Conservation (phyloP, 2,797 vertebrate species). For the Coregonus ussuriensis region DNA sequence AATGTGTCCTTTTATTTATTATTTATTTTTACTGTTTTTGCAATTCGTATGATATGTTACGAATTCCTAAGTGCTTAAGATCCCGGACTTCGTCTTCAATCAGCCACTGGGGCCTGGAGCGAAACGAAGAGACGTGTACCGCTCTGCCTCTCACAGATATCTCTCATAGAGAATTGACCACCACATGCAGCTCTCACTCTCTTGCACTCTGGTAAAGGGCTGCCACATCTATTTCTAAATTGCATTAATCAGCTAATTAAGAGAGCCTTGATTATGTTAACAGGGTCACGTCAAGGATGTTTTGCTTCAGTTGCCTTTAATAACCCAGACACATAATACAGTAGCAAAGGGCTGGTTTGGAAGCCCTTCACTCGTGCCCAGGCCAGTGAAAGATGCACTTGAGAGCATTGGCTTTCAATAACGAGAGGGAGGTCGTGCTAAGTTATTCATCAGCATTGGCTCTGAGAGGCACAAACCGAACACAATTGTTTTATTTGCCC, state of each 20-base stretch:
- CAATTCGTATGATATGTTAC: too few species aligned
- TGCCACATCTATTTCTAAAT: constrained; percentile 44
- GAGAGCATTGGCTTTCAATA: constrained; percentile 60
- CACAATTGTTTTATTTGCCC: constrained; percentile 47
- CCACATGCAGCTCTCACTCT: neutral
- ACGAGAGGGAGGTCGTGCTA: constrained; percentile 51
- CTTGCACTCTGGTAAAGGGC: constrained; percentile 23
- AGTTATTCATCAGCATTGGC: constrained; percentile 65
- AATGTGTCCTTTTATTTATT: too few species aligned
- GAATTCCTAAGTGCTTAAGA: too few species aligned
- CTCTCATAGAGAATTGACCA: neutral
- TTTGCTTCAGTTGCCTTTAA: constrained; percentile 51
- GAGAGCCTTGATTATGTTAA: constrained; percentile 46
- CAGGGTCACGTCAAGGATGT: constrained; percentile 52
- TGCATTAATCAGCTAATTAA: constrained; percentile 58
- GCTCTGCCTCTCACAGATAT: neutral
- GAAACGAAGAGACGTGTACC: neutral
- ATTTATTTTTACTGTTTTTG: too few species aligned
- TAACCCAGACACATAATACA: constrained; percentile 55
- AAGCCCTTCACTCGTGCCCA: constrained; percentile 40
- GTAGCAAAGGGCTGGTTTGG: constrained; percentile 42
- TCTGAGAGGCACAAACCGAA: constrained; percentile 48
- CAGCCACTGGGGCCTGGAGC: constrained; percentile 6
- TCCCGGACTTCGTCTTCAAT: neutral
- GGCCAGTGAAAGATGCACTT: constrained; percentile 35